These are phyloP conservation scores for Leptinotarsa texana DNA, from an alignment of 1,140 invertebrate genomes.

Conservation along the genomic window DNA sequence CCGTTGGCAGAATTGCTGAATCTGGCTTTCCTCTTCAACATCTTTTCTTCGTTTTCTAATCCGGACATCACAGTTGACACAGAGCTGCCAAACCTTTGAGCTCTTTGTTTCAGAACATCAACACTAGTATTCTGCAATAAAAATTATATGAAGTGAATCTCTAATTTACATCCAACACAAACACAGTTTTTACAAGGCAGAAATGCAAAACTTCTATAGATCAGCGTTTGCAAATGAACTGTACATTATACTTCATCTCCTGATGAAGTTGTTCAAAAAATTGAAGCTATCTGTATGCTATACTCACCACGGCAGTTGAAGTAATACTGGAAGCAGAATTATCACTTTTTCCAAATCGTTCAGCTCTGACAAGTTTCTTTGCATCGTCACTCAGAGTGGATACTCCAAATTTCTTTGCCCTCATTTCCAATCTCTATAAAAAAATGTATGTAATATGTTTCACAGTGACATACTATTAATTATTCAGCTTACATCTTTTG, in stretches of 20 bases:
- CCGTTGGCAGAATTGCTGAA: constrained; percentile 61
- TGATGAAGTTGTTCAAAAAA: no score
- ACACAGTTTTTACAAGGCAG: background rate
- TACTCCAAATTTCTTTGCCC: constrained; percentile 80
- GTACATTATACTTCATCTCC: no score
- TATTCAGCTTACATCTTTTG: constrained; percentile 63
- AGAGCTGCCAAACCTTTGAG: constrained; percentile 74
- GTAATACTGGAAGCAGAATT: constrained; percentile 44
- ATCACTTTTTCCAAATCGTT: constrained; percentile 62
- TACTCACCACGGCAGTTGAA: constrained; percentile 28
- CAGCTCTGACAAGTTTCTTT: constrained; percentile 69
- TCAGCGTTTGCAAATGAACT: no score
- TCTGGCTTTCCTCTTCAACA: constrained; percentile 73
- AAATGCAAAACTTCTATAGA: no score
- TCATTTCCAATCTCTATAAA: constrained; percentile 68
- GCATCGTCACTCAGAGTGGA: constrained; percentile 61
- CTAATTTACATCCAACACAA: constrained; percentile 15
- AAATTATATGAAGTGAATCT: constrained; percentile 17
- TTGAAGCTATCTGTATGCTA: no score
- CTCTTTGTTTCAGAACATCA: constrained; percentile 73
- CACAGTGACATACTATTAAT: no score
- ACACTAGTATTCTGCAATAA: constrained; percentile 51
- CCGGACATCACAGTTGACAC: constrained; percentile 71
- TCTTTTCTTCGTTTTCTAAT: constrained; percentile 66
- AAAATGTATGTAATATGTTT: constrained; percentile 11